Evolutionary conservation across 2,113 vertebrate species (phyloP), one percentile per base, ranked within the genome.

Genomic region (Perognathus longimembris): DNA sequence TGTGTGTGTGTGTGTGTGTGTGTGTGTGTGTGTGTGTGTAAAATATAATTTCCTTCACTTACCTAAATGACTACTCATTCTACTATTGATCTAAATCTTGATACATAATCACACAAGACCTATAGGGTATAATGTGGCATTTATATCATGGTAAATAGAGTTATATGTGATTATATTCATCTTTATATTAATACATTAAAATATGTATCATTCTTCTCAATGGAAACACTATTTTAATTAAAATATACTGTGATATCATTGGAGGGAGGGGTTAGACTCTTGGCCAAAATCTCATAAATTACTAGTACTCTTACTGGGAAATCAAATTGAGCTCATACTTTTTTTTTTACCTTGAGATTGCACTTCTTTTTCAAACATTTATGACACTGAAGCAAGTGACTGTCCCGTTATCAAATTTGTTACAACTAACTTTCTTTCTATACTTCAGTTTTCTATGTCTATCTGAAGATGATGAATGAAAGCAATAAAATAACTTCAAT

Each of bases 231-330:
- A 85, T 28, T 61, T 85, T 81, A 22, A 85, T 59, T 89, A 42
- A 76, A 70, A 64, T 8, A 63, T 26, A 24, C 2, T 5, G 75
- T 79, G 30, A 79, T 76, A 3, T 15, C 3, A 64, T 45, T 24
- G 6, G 14, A 38, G 21, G n/a, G 11, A 4, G 6, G 3, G 0
- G n/a, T 63, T 4, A 63, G 7, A 42, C 1, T 22, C 5, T 77
- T 61, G 26, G 10, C 18, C 71, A 69, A 80, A 67, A 80, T 61
- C 7, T 20, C 36, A 11, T 78, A 82, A 67, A 3, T 54, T 80
- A 77, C 54, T 8, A 64, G 24, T 73, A 10, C 50, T 64, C 40
- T 45, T 80, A 71, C 75, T 64, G 3, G 34, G 75, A 71, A 90
- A 42, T 32, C 38, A 80, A 21, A 57, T 30, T 88, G 14, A 85